Evolutionary conservation across 2,113 vertebrate genomes (phyloP), one percentile per base, ranked within the genome.

Genomic region (Apaloderma vittatum): DNA sequence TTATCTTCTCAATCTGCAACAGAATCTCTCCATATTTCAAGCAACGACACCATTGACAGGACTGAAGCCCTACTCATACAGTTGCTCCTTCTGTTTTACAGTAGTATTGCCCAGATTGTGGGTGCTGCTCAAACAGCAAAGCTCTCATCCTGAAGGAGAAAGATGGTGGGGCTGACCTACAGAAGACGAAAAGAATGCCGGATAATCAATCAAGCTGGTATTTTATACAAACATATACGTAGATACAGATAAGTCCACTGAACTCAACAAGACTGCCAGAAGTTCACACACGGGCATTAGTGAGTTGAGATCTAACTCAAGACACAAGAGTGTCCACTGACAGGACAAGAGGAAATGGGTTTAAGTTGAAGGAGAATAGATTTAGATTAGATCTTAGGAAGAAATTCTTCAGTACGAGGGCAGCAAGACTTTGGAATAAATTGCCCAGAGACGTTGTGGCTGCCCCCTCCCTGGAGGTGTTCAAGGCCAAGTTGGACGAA

Each of bases 41-140:
- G 54, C 16, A 80, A 68, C 0, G 0, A 6, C 12, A 24, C 8
- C 45, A 18, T n/a, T 72, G 48, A 49, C 0, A 0, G 26, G 45
- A 86, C 24, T 32, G 54, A 78, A 62, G 49, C 11, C 40, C n/a
- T 52, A 76, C 49, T 29, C 23, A 65, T 2, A 54, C 0, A 63
- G 52, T 16, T 75, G 48, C 23, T 72, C 21, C 17, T 86, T 85
- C 52, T 85, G 19, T 52, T 94, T 71, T 46, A 75, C 30, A 61
- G 20, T 24, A 62, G 24, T 0, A 1, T 18, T 66, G 54, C 12
- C 51, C 46, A 76, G 37, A 62, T 51, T 76, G 59, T 46, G 37
- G 26, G 48, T 5, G 21, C 23, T 34, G n/a, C 62, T 88, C 62
- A 68, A 79, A 85, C 11, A 68, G 40, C 5, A 32, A 26, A 83